A percentile compares a stretch with the other conserved stretches of the same genome.
phyloP scores from a whole-genome alignment of 2,113 vertebrate species.

The Halcyon senegalensis region DNA sequence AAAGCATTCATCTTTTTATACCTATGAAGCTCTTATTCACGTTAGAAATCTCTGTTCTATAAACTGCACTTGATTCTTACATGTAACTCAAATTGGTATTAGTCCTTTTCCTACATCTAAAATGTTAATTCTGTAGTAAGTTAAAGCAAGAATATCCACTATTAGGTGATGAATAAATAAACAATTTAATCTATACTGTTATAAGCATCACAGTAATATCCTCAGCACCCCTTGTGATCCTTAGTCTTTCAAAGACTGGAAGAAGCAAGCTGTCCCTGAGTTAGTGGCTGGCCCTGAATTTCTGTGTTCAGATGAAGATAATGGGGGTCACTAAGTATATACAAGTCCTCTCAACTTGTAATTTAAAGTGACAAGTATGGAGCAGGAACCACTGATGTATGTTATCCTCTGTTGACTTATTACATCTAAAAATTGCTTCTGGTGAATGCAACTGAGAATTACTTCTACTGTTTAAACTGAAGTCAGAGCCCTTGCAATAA shows the following conservation, averaged over 20 bases:
- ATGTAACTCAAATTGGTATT: not conserved
- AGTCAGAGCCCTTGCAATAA: not conserved
- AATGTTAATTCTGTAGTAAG: not conserved
- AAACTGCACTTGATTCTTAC: not conserved
- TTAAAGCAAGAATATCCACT: not conserved
- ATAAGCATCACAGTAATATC: not conserved
- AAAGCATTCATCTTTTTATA: not conserved
- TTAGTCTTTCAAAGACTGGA: not conserved
- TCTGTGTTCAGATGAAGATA: not conserved
- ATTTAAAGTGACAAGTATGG: not conserved
- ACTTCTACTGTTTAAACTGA: not conserved
- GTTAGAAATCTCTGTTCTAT: not conserved
- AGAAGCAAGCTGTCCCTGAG: not conserved
- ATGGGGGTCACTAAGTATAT: not conserved
- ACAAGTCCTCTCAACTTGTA: not conserved
- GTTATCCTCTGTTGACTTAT: not conserved
- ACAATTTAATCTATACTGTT: not conserved
- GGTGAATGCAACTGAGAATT: not conserved
- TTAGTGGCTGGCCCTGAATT: not conserved
- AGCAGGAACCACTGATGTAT: not conserved
- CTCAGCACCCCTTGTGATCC: not conserved
- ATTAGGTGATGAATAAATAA: not conserved
- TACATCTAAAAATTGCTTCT: not conserved
- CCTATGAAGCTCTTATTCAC: not conserved
- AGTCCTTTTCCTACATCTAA: not conserved